Base-by-base conservation (phyloP, 2,797 vertebrate genomes). In the Halcyon leucocephala region DNA sequence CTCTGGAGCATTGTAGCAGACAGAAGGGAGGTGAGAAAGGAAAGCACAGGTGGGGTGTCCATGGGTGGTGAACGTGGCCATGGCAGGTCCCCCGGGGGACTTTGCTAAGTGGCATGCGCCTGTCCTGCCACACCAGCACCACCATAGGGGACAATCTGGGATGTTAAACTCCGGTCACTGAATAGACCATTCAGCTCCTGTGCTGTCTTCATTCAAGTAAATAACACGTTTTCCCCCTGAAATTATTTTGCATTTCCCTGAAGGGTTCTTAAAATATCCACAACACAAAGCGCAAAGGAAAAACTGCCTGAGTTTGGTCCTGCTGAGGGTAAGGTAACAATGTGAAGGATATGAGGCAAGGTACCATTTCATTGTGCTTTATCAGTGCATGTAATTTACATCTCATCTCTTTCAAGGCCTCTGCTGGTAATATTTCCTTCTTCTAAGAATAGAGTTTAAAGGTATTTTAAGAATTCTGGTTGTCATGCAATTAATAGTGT, bases 401-500 rank as follows among this genome's bases (percentile, higher is more conserved):
- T 81, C 77, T 92, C 69, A 77, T 87, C 4, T 4, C 62, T 89
- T 88, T 69, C 77, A 96, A 95, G 54, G 66, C 72, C 76, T 93
- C 83, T 87, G 65, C 72, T 94, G 79, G 69, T 90, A 93, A 82
- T 82, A 90, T 92, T 96, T 76, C 66, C 82, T 96, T 90, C 41
- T 81, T 95, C 94, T 90, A 94, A 95, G 60, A 96, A 95, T 64
- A 98, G 93, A 80, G 24, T 37, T 86, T 74, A 82, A 65, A 95
- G 72, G 91, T 96, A 97, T 96, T 96, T 95, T 93, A 93, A 95
- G 96, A 97, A 95, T 97, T 91, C 73, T 79, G 76, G 79, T 61
- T 89, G 89, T 91, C 61, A 6, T 85, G 81, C 92, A 95, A 93
- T 95, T 94, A 93, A 90, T 87, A 94, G 93, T n/a, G 2, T 84